Percentiles rank a stretch among this genome's conserved stretches.
phyloP scores from a whole-genome alignment of 2,888 invertebrate species.

The Spisula subtruncata region DNA sequence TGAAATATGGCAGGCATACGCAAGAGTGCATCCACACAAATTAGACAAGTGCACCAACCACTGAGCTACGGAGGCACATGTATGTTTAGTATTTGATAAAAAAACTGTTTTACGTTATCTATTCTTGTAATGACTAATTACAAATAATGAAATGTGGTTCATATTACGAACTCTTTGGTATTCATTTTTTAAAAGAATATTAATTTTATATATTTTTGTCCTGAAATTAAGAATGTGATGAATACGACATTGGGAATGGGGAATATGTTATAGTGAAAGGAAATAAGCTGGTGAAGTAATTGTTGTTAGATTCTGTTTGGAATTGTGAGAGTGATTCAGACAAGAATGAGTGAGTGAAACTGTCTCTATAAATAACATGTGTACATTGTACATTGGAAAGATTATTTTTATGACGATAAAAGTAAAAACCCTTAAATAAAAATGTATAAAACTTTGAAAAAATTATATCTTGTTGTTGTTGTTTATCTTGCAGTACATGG shows the following conservation, averaged over 20 bases:
- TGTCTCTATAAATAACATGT: constrained; percentile 13
- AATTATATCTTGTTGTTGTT: constrained; percentile 17
- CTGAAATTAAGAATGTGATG: neutral
- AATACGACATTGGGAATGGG: neutral
- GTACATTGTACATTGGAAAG: constrained; percentile 61
- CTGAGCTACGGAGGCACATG: too few species aligned
- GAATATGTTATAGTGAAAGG: neutral
- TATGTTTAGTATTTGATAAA: too few species aligned
- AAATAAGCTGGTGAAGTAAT: neutral
- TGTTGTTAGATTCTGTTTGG: neutral
- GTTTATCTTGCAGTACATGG: neutral
- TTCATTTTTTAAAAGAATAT: neutral
- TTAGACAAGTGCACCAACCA: too few species aligned
- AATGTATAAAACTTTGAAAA: constrained; percentile 70
- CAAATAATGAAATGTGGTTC: neutral
- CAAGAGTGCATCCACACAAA: too few species aligned
- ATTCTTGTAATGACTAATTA: neutral
- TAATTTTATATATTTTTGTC: neutral
- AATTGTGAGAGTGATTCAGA: neutral
- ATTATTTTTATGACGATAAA: constrained; percentile 76
- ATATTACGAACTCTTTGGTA: neutral
- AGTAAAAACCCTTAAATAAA: constrained; percentile 72
- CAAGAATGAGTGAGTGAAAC: neutral
- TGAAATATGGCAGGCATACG: too few species aligned
- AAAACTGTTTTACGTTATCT: neutral